These are phyloP conservation scores for Drosophila mulleri DNA, from an alignment of 2,888 invertebrate species.

Conservation along the genomic window DNA sequence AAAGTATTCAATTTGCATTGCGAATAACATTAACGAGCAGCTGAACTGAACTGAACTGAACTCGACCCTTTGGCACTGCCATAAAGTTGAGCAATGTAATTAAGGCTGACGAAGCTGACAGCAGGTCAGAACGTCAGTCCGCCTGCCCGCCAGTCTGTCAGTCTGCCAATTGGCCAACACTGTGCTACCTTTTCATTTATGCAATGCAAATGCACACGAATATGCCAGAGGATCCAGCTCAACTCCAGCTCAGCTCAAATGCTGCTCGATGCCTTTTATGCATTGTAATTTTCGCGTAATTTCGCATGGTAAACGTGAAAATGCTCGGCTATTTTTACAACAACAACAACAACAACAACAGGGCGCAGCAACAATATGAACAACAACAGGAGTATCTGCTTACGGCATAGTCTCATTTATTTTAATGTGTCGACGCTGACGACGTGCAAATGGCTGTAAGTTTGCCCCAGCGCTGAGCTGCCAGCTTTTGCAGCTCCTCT, in stretches of 20 bases:
- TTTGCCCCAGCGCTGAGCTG: conserved; percentile 50
- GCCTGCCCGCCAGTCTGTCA: too few relatives aligned
- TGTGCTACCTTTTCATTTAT: conserved; percentile 27
- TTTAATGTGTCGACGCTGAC: conserved; percentile 77
- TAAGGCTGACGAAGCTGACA: conserved; percentile 48
- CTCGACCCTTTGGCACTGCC: conserved; percentile 18
- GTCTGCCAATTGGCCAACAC: too few relatives aligned
- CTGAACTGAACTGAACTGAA: conserved; percentile 20
- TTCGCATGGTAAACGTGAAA: conserved; percentile 70
- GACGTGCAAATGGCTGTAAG: conserved; percentile 76
- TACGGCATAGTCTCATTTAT: conserved; percentile 78
- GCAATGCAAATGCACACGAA: conserved; percentile 44
- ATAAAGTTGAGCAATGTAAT: conserved; percentile 62
- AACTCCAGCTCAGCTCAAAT: conserved; percentile 19
- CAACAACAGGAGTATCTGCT: conserved; percentile 49
- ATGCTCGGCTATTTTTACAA: conserved; percentile 48
- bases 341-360: conserved; percentile 30
- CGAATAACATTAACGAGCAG: conserved; percentile 46
- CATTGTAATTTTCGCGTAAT: conserved; percentile 78
- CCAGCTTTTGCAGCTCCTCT: conserved; percentile 34
- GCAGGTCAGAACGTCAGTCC: conserved; percentile 25
- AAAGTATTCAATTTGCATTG: conserved; percentile 50
- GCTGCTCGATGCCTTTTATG: conserved; percentile 57
- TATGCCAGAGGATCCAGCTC: conserved; percentile 26
- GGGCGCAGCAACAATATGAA: not conserved